phyloP scores from a whole-genome alignment of 2,797 vertebrate genomes.

The Notamacropus eugenii region DNA sequence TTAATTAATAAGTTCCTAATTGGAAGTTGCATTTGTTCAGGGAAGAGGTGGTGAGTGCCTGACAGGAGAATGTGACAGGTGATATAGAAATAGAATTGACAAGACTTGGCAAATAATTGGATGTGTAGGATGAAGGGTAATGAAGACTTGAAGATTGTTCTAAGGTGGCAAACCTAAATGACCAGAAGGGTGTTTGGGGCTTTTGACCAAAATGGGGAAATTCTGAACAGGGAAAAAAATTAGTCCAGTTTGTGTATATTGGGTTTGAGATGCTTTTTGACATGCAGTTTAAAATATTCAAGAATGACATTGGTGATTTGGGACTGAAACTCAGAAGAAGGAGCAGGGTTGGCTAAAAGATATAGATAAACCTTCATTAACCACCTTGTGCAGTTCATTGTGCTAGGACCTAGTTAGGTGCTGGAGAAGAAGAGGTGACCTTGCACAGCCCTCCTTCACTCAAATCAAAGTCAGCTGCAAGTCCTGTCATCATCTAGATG shows the following conservation, averaged over 20 bases:
- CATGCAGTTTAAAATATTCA: not conserved
- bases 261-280: not conserved
- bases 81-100: too few relatives aligned
- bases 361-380: too few relatives aligned
- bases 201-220: not conserved
- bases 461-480: too few relatives aligned
- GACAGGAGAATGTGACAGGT: too few relatives aligned
- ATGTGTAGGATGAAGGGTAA: not conserved
- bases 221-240: not conserved
- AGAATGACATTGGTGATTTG: not conserved
- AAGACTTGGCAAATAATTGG: not conserved
- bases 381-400: not conserved
- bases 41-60: too few relatives aligned
- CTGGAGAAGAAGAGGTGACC: too few relatives aligned
- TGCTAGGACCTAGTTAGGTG: not conserved
- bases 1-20: too few relatives aligned
- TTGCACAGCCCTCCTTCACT: too few relatives aligned
- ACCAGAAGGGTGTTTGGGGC: not conserved
- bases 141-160: not conserved
- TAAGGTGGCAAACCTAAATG: not conserved
- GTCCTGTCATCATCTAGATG: too few relatives aligned
- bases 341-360: not conserved
- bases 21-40: too few relatives aligned
- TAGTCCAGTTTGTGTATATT: too few relatives aligned
- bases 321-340: not conserved